Conservation (phyloP, 2,797 vertebrate genomes). For the Rhynchotus rufescens region DNA sequence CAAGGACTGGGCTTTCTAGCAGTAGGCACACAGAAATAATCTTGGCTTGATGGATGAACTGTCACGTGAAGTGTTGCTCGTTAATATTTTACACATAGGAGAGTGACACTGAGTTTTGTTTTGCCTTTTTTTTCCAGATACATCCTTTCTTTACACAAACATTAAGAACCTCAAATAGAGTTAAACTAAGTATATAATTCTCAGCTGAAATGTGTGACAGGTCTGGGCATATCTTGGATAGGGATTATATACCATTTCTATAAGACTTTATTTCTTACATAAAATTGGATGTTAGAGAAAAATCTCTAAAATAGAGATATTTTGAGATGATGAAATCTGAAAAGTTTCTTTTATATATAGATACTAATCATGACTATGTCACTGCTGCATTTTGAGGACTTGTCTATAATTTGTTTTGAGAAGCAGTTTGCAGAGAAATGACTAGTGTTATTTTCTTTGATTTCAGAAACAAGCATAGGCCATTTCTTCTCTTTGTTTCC, state of each 20-base stretch:
- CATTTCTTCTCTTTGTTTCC: slow-evolving; percentile 83
- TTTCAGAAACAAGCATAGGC: slow-evolving; percentile 81
- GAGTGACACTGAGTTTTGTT: neutral
- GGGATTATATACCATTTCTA: neutral
- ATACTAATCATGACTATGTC: neutral
- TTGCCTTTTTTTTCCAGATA: neutral
- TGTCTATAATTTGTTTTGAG: neutral
- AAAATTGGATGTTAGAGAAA: neutral
- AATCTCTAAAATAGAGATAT: neutral
- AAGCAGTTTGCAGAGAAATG: neutral
- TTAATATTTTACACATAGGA: neutral
- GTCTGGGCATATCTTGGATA: neutral
- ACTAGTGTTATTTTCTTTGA: neutral
- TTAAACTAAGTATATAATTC: neutral
- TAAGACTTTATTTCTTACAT: neutral
- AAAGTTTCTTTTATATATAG: neutral
- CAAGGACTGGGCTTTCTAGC: neutral
- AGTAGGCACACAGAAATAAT: neutral
- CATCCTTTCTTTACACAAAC: neutral
- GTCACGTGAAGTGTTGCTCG: neutral
- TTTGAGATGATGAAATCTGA: neutral
- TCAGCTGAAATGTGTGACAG: neutral
- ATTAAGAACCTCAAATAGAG: neutral
- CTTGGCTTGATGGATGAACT: neutral
- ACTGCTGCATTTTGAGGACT: neutral